Percentiles rank a stretch among this genome's conserved stretches.
These are phyloP conservation scores for Planiliza haematocheilus DNA, from an alignment of 2,113 vertebrate genomes.

Conservation along the genomic window DNA sequence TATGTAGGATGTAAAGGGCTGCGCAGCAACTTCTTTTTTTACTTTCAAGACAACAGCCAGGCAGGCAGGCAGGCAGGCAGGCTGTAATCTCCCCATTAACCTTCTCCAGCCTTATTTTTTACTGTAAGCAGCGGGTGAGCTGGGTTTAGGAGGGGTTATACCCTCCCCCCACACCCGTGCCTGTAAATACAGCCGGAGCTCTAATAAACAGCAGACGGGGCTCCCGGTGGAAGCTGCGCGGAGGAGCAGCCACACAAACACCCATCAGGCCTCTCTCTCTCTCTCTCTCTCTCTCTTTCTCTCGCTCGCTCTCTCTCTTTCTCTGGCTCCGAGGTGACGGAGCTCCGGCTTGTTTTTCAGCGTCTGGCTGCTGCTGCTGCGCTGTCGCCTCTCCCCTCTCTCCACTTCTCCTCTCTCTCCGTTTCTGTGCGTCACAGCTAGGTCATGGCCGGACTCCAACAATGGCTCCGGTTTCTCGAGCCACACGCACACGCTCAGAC, in stretches of 20 bases:
- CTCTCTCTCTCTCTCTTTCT: not conserved
- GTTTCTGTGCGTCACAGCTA: slow-evolving; percentile 78
- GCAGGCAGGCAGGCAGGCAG: slow-evolving; percentile 8
- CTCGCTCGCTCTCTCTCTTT: not conserved
- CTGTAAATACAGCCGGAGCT: slow-evolving; percentile 50
- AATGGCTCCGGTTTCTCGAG: slow-evolving; percentile 76
- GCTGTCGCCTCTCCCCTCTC: slow-evolving; percentile 23
- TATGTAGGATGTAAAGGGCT: slow-evolving; percentile 6
- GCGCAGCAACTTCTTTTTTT: slow-evolving; percentile 10
- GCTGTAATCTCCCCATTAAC: slow-evolving; percentile 63
- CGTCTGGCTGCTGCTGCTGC: slow-evolving; percentile 51
- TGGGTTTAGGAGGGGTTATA: slow-evolving; percentile 19
- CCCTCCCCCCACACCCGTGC: slow-evolving; percentile 26
- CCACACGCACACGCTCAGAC: slow-evolving; percentile 16
- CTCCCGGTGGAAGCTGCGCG: slow-evolving; percentile 45
- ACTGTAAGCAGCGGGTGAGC: slow-evolving; percentile 34
- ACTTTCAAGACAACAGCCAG: slow-evolving; percentile 7
- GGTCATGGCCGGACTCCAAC: slow-evolving; percentile 82
- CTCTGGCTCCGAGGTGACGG: slow-evolving; percentile 53
- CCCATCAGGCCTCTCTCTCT: slow-evolving; percentile 16
- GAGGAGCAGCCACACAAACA: slow-evolving; percentile 21
- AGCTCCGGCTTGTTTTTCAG: slow-evolving; percentile 74
- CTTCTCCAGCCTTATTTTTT: slow-evolving; percentile 37
- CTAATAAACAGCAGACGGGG: slow-evolving; percentile 40
- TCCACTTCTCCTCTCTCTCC: slow-evolving; percentile 22